phyloP scores from a whole-genome alignment of 2,888 invertebrate genomes.

The Dascillus cervinus region DNA sequence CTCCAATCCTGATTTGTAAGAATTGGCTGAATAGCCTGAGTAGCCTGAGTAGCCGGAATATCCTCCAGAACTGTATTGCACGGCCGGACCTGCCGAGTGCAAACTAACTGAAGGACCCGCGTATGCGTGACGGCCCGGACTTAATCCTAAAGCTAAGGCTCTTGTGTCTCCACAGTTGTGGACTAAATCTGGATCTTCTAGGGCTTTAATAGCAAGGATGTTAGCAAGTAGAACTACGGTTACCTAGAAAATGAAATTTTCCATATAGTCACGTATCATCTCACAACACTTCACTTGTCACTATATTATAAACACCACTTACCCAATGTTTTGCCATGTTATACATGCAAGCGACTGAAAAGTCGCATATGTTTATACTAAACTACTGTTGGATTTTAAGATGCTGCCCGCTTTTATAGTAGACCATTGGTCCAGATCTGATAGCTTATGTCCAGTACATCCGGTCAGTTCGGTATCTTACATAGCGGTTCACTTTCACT shows the following conservation, averaged over 20 bases:
- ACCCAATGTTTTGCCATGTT: conserved; percentile 21
- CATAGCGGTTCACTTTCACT: conserved; percentile 22
- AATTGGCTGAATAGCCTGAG: neutral
- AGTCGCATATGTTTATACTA: conserved; percentile 21
- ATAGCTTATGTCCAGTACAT: conserved; percentile 25
- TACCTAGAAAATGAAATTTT: conserved; percentile 14
- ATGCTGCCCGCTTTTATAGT: conserved; percentile 24
- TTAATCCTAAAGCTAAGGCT: conserved; percentile 24
- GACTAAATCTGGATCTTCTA: conserved; percentile 27
- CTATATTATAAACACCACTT: conserved; percentile 11
- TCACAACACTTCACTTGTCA: neutral
- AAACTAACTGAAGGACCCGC: conserved; percentile 3
- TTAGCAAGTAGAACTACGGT: conserved; percentile 9
- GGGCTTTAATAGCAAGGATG: conserved; percentile 13
- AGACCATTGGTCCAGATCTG: conserved; percentile 28
- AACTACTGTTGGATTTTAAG: conserved; percentile 21
- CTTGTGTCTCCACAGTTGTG: conserved; percentile 26
- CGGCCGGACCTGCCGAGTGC: neutral
- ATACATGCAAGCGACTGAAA: conserved; percentile 18
- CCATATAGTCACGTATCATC: neutral
- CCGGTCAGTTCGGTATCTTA: conserved; percentile 22
- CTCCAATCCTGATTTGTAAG: neutral
- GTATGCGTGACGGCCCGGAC: conserved; percentile 11
- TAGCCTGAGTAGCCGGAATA: neutral
- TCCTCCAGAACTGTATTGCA: neutral